Evolutionary conservation across 2,888 invertebrate species (phyloP).

Genomic region (Masnerella sp.): DNA sequence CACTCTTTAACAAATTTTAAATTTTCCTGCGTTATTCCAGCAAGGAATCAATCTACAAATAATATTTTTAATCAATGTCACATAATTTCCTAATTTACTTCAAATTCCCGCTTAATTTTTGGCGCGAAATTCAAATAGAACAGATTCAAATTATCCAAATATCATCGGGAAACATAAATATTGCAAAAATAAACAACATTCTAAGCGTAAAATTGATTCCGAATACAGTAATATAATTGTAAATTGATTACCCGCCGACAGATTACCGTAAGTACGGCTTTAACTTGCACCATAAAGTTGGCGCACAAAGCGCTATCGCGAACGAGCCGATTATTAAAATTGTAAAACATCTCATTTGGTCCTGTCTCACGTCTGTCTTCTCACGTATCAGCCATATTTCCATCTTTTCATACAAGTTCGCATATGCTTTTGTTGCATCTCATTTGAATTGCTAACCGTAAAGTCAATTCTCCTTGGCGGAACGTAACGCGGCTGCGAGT

Average conservation of each 20-base stretch:
- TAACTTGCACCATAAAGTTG: slow-evolving; percentile 4
- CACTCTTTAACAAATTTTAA: no score
- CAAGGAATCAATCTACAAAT: no score
- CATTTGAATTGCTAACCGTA: slow-evolving; percentile 58
- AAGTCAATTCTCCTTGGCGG: slow-evolving; percentile 57
- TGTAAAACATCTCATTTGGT: slow-evolving; percentile 44
- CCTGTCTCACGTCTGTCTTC: slow-evolving; percentile 41
- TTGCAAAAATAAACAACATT: no score
- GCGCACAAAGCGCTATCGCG: slow-evolving; percentile 2
- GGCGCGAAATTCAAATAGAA: no score
- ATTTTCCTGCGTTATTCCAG: no score
- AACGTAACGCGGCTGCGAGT: slow-evolving; percentile 46
- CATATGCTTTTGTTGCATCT: slow-evolving; percentile 57
- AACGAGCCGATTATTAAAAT: slow-evolving; percentile 40
- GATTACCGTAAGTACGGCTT: neutral
- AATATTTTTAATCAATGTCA: no score
- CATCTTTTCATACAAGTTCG: slow-evolving; percentile 51
- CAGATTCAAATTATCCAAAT: no score
- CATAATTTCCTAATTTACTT: no score
- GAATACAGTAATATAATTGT: neutral
- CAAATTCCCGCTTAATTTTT: no score
- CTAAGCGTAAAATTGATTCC: no score
- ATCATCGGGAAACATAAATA: no score
- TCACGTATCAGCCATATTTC: slow-evolving; percentile 54
- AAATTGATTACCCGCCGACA: neutral